phyloP scores from a whole-genome alignment of 2,888 invertebrate species.

The Dolichopus griseipennis region DNA sequence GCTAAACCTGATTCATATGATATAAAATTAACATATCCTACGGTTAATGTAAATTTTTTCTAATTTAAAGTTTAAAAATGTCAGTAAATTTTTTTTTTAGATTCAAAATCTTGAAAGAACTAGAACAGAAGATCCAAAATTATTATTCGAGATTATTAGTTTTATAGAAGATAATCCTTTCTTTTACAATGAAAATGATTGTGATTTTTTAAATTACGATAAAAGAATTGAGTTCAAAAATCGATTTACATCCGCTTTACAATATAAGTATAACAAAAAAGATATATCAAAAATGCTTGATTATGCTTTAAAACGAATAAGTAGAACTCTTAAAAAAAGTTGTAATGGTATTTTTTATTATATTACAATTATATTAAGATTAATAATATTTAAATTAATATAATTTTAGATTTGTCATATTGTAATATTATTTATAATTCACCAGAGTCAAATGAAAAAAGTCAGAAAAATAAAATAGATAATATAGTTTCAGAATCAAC shows the following conservation, averaged over 20 bases:
- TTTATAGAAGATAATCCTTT: neutral
- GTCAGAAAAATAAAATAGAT: no score
- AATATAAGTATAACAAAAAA: neutral
- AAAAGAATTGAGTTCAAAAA: neutral
- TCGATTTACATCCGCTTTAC: neutral
- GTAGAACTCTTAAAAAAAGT: neutral
- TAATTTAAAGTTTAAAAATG: no score
- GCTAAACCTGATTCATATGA: no score
- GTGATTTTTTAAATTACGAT: neutral
- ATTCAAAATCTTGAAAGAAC: neutral
- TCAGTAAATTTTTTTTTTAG: no score
- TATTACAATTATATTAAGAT: no score
- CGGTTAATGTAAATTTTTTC: no score
- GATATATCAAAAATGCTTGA: neutral
- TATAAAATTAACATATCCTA: no score
- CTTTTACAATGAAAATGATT: neutral
- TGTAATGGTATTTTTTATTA: neutral
- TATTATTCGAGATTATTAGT: neutral
- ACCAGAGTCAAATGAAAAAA: no score
- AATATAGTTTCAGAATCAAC: no score
- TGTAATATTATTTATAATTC: no score
- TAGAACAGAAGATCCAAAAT: neutral
- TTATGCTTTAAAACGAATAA: neutral
- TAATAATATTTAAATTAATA: no score
- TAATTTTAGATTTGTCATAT: no score